Conservation (phyloP, 1,140 invertebrate genomes). For the Elysia chlorotica region DNA sequence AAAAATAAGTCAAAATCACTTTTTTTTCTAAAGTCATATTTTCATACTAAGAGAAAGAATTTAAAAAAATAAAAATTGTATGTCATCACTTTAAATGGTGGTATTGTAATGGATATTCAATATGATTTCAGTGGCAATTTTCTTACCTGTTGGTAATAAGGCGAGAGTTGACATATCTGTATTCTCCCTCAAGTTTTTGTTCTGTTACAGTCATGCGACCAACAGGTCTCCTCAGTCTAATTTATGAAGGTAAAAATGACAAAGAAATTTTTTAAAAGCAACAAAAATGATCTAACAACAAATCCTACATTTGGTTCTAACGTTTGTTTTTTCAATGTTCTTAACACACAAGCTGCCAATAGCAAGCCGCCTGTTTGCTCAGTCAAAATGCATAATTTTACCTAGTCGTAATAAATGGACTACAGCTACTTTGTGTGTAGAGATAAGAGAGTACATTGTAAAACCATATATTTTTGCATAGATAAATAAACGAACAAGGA, state of each 20-base stretch:
- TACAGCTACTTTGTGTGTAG: too few relatives aligned
- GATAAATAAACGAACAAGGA: too few relatives aligned
- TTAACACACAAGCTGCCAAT: neutral
- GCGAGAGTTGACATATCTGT: conserved; percentile 93
- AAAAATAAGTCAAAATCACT: neutral
- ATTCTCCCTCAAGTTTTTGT: conserved; percentile 96
- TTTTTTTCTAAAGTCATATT: too few relatives aligned
- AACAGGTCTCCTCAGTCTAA: conserved; percentile 78
- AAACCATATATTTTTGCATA: too few relatives aligned
- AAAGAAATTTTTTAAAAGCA: neutral
- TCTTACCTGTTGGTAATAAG: conserved; percentile 87
- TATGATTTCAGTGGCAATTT: too few relatives aligned
- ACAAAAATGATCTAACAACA: neutral
- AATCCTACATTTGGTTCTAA: neutral
- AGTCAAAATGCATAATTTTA: too few relatives aligned
- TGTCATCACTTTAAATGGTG: too few relatives aligned
- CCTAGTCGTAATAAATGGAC: too few relatives aligned
- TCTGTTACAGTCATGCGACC: conserved; percentile 89
- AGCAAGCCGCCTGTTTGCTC: neutral
- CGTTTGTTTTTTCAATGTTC: neutral
- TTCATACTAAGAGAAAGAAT: too few relatives aligned
- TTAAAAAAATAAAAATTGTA: neutral
- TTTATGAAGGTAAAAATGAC: too few relatives aligned
- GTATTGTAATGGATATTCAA: too few relatives aligned
- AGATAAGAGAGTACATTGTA: too few relatives aligned